These are phyloP conservation scores for Synodontis membranacea DNA, from an alignment of 2,113 vertebrate genomes.

Conservation along the genomic window DNA sequence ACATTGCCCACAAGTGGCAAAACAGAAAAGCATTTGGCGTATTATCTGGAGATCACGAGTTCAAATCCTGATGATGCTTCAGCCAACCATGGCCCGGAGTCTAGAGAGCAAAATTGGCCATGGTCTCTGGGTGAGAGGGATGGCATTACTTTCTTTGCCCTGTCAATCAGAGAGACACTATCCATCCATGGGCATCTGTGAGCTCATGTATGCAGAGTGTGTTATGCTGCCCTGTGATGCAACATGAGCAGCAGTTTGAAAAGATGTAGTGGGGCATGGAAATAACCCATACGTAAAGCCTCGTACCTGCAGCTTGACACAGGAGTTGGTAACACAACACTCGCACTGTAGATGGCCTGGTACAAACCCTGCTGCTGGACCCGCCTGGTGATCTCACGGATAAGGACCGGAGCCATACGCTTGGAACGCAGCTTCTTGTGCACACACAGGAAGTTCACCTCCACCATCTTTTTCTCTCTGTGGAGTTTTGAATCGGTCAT, in stretches of 20 bases:
- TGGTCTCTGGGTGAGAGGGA: background rate
- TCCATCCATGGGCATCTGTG: background rate
- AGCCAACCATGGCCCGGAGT: background rate
- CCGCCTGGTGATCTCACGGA: constrained; percentile 88
- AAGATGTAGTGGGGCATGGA: background rate
- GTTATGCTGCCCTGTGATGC: background rate
- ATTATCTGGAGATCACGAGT: background rate
- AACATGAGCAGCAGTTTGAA: background rate
- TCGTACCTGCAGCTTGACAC: constrained; percentile 87
- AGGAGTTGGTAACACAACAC: constrained; percentile 87
- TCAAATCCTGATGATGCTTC: background rate
- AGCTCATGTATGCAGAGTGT: background rate
- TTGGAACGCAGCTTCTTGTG: constrained; percentile 96
- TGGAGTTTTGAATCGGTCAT: background rate
- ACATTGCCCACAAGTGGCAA: background rate
- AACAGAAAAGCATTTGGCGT: background rate
- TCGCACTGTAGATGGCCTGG: constrained; percentile 88
- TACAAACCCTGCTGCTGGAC: constrained; percentile 86
- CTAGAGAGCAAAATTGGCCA: background rate
- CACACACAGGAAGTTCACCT: constrained; percentile 94
- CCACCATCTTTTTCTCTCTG: constrained; percentile 91
- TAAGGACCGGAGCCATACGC: constrained; percentile 90
- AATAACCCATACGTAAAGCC: background rate
- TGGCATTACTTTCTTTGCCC: background rate
- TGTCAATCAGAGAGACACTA: background rate